A percentile compares a stretch with the other conserved stretches of the same genome.
Evolutionary conservation across 2,888 invertebrate species (phyloP).

Genomic region (Microplitis manilae): DNA sequence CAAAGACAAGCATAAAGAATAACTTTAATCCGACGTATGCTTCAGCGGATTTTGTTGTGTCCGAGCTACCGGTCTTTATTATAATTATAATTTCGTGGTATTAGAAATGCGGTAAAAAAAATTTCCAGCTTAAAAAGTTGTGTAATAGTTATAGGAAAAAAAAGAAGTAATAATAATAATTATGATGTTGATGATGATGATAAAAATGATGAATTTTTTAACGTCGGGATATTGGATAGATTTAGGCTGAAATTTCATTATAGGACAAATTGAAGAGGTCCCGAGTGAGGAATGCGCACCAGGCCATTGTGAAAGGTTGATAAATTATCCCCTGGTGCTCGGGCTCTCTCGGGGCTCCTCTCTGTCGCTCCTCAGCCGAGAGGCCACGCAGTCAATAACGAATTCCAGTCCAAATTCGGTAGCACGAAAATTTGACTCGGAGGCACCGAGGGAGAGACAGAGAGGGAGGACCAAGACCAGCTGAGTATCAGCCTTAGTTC

Average conservation of each 20-base stretch:
- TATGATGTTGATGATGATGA: not conserved
- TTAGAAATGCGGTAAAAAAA: not conserved
- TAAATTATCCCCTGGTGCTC: constrained; percentile 28
- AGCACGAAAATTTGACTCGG: constrained; percentile 52
- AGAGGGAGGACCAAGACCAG: not conserved
- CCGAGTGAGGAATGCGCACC: constrained; percentile 33
- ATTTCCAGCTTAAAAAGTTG: not conserved
- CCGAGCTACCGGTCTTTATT: not conserved
- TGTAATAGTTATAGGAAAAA: not conserved
- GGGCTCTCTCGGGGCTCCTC: not conserved
- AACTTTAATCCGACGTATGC: too few relatives aligned
- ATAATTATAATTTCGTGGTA: not conserved
- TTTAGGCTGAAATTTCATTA: constrained; percentile 28
- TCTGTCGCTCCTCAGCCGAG: constrained; percentile 12
- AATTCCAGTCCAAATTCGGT: constrained; percentile 52
- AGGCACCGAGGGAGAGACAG: constrained; percentile 37
- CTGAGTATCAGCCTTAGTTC: not conserved
- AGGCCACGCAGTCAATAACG: constrained; percentile 37
- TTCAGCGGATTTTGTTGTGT: not conserved
- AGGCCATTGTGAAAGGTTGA: constrained; percentile 33
- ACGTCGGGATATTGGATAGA: constrained; percentile 12
- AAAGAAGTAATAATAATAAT: not conserved
- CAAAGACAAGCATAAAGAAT: too few relatives aligned
- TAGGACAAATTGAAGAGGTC: constrained; percentile 36
- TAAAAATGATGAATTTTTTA: constrained; percentile 8